Evolutionary conservation across 2,888 invertebrate species (phyloP), one percentile per base, ranked within the genome.

Genomic region (Myopa testacea): DNA sequence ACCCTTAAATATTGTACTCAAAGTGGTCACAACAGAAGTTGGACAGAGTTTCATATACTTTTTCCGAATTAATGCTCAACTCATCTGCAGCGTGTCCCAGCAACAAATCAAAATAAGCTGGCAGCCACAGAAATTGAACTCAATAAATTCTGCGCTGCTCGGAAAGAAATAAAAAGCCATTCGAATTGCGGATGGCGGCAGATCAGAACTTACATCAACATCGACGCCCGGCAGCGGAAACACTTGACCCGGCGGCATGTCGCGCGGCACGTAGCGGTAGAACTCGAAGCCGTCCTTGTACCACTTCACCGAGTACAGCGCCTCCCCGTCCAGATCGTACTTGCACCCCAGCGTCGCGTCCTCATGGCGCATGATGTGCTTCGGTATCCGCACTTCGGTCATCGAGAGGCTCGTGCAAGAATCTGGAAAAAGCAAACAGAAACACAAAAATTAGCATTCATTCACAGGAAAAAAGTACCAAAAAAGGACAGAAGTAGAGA

Each of bases 241-340:
- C 84, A 94, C 93, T 89, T 95, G 93, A 62, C 94, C 93, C 2
- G 95, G 95, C 78, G 96, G 96, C 86, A 92, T 92, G 88, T 96
- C 95, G 75, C 94, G 91, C 34, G 96, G 96, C 82, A 96, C 94
- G 89, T 93, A 96, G 80, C 96, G 92, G 91, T 95, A 96, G 91
- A 96, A 96, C 90, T 96, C 96, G 88, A 94, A 93, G 82, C 95
- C 96, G 87, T 96, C 95, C 88, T 96, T 96, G 91, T 96, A 96
- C 96, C 96, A 96, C 90, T 96, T 96, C 85, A 96, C 96, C 52
- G 96, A 95, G 90, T 96, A 96, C 70, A 96, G 91, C 72, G 93
- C 93, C 71, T 71, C 96, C 4, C 93, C 93, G 83, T 95, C 95
- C 87, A 96, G 91, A 89, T 95, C 93, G 91, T 95, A 96, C 88